Percentiles rank a stretch among this genome's conserved stretches.
phyloP scores from a whole-genome alignment of 2,888 invertebrate genomes.

The Elysia crispata region DNA sequence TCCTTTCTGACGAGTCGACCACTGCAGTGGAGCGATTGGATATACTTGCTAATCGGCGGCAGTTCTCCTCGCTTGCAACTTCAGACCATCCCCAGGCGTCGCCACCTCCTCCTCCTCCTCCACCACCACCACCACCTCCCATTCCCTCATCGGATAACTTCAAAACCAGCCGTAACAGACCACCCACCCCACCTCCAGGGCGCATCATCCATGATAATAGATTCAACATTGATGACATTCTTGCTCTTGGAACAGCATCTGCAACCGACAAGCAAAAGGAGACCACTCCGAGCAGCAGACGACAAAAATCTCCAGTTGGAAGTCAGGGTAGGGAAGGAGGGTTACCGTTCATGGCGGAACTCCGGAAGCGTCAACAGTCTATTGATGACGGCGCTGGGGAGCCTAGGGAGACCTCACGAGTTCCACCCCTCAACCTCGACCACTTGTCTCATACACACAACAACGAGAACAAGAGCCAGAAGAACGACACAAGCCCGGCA shows the following conservation, averaged over 20 bases:
- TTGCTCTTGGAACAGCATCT: conserved; percentile 3
- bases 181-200: conserved; percentile 49
- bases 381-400: conserved; percentile 31
- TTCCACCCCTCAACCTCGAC: background rate
- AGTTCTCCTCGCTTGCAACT: background rate
- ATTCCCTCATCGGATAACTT: background rate
- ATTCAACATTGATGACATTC: conserved; percentile 42
- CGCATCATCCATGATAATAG: background rate
- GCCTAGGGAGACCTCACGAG: background rate
- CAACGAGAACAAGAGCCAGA: background rate
- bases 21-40: background rate
- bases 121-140: conserved; percentile 28
- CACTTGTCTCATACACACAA: background rate
- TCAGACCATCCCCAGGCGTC: background rate
- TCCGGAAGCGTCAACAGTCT: conserved; percentile 44
- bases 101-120: conserved; percentile 37
- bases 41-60: background rate
- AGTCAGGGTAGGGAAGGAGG: background rate
- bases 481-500: background rate
- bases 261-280: background rate
- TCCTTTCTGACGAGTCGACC: background rate
- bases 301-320: conserved; percentile 6
- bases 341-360: conserved; percentile 49
- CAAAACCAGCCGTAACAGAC: conserved; percentile 1
- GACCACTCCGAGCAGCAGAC: background rate